A percentile compares a stretch with the other conserved stretches of the same genome.
Evolutionary conservation across 1,140 invertebrate genomes (phyloP).

Genomic region (Hycleus phaleratus): DNA sequence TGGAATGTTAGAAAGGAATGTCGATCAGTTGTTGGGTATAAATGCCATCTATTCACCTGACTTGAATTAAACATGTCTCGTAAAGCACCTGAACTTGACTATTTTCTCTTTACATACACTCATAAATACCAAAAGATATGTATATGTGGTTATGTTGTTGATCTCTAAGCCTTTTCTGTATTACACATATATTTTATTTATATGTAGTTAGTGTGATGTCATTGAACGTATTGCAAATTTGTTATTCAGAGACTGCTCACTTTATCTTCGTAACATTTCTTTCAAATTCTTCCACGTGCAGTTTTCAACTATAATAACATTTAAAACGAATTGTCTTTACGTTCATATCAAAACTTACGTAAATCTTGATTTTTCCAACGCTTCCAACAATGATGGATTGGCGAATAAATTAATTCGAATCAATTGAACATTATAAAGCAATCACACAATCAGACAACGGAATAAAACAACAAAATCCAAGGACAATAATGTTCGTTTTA

Average conservation of each 20-base stretch:
- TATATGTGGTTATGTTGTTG: not conserved
- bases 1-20: conserved; percentile 1
- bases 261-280: conserved; percentile 24
- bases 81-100: conserved; percentile 20
- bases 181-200: not conserved
- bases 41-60: conserved; percentile 19
- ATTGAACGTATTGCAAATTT: conserved; percentile 31
- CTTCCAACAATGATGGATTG: too few relatives aligned
- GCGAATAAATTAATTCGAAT: too few relatives aligned
- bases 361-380: too few relatives aligned
- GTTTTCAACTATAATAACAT: conserved; percentile 17
- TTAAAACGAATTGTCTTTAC: too few relatives aligned
- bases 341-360: too few relatives aligned
- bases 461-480: too few relatives aligned
- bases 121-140: too few relatives aligned
- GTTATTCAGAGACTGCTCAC: conserved; percentile 24
- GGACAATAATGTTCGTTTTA: too few relatives aligned
- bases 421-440: too few relatives aligned
- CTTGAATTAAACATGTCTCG: conserved; percentile 28
- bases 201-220: conserved; percentile 12
- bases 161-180: conserved; percentile 22
- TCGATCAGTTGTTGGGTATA: conserved; percentile 6
- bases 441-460: too few relatives aligned
- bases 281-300: conserved; percentile 26
- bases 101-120: conserved; percentile 1